Evolutionary conservation across 1,140 invertebrate species (phyloP).

Genomic region (Laupala kohalensis): DNA sequence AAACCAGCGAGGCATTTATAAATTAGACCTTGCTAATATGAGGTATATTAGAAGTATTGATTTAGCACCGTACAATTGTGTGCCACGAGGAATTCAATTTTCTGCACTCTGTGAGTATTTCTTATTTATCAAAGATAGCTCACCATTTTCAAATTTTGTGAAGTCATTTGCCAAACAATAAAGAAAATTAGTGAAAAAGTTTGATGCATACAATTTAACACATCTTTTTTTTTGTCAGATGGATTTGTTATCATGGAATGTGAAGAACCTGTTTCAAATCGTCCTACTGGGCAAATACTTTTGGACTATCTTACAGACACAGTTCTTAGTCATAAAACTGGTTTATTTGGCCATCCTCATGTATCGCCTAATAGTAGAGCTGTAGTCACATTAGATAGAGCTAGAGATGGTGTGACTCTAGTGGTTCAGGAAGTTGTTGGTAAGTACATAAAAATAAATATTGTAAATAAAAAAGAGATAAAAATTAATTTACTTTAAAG

Average conservation of each 20-base stretch:
- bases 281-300: conserved; percentile 52
- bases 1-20: conserved; percentile 60
- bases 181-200: neutral
- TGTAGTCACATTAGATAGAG: conserved; percentile 51
- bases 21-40: conserved; percentile 61
- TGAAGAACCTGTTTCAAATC: conserved; percentile 46
- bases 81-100: conserved; percentile 55
- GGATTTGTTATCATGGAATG: conserved; percentile 62
- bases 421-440: conserved; percentile 56
- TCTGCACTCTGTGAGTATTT: conserved; percentile 56
- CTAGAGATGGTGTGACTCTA: conserved; percentile 45
- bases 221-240: conserved; percentile 35
- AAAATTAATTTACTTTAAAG: too few relatives aligned
- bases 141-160: neutral
- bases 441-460: conserved; percentile 22
- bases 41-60: conserved; percentile 62
- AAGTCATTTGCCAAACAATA: neutral
- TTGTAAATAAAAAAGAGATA: too few relatives aligned
- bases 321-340: conserved; percentile 48
- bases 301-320: conserved; percentile 66
- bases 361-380: conserved; percentile 59
- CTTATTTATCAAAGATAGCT: neutral
- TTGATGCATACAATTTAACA: neutral
- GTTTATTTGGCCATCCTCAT: conserved; percentile 48
- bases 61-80: conserved; percentile 60